Evolutionary conservation across 2,888 invertebrate species (phyloP).

Genomic region (Himalopsyche anomala): DNA sequence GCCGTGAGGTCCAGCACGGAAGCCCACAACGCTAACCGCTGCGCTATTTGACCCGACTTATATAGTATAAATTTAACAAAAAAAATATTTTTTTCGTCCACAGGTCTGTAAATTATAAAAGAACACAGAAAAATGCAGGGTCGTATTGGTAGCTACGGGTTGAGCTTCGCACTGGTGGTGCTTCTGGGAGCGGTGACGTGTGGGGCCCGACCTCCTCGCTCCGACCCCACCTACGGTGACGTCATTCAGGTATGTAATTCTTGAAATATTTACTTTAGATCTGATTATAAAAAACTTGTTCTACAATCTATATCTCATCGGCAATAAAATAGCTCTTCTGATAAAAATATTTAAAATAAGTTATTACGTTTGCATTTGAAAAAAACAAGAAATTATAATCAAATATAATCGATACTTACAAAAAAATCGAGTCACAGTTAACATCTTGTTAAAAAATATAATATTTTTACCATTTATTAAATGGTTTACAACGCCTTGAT

Average conservation of each 20-base stretch:
- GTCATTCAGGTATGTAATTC: slow-evolving; percentile 50
- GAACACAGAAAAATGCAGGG: slow-evolving; percentile 59
- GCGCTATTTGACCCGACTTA: too few relatives aligned
- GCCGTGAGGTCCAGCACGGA: too few relatives aligned
- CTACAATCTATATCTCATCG: background rate
- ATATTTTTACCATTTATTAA: too few relatives aligned
- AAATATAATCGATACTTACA: too few relatives aligned
- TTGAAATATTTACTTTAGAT: background rate
- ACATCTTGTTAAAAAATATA: too few relatives aligned
- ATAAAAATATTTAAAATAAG: too few relatives aligned
- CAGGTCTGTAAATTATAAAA: background rate
- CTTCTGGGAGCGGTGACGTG: slow-evolving; percentile 59
- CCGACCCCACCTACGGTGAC: slow-evolving; percentile 60
- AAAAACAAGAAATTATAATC: too few relatives aligned
- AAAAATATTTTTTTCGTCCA: background rate
- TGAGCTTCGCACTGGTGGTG: slow-evolving; percentile 57
- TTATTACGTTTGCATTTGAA: too few relatives aligned
- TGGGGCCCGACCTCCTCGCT: slow-evolving; percentile 60
- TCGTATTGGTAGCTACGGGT: slow-evolving; percentile 51
- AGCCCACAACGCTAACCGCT: too few relatives aligned
- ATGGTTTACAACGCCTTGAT: too few relatives aligned
- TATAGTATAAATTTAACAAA: too few relatives aligned
- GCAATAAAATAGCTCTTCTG: background rate
- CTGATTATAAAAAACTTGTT: background rate
- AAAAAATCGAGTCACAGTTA: too few relatives aligned